Conservation (phyloP, 35 echinoderm and acorn worm genomes). For the Anneissia japonica region DNA sequence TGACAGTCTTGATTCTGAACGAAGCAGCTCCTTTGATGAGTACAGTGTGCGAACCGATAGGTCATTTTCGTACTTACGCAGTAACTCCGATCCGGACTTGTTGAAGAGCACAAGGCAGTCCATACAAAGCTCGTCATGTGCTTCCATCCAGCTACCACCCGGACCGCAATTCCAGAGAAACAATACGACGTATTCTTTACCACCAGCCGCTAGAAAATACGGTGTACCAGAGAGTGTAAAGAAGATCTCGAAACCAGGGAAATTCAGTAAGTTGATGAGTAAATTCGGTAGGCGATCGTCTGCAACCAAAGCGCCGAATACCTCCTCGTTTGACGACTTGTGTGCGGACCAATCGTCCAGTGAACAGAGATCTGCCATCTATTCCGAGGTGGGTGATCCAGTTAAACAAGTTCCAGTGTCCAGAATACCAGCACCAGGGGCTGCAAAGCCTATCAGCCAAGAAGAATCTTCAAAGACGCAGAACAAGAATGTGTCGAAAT, state of each 20-base stretch:
- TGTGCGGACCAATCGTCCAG: neutral
- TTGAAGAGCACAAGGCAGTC: neutral
- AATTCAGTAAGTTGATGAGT: neutral
- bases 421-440: neutral
- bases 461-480: neutral
- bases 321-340: neutral
- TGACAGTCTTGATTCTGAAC: neutral
- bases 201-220: neutral
- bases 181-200: neutral
- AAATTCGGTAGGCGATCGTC: neutral
- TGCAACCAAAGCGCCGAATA: neutral
- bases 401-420: neutral
- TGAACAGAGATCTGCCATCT: neutral
- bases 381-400: neutral
- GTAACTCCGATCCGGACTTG: neutral
- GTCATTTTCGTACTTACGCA: neutral
- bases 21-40: neutral
- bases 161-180: neutral
- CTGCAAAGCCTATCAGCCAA: neutral
- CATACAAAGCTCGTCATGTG: neutral
- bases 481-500: neutral
- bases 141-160: neutral
- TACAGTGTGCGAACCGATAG: neutral
- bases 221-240: neutral
- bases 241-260: neutral